phyloP scores from a whole-genome alignment of 2,888 invertebrate species.

The Caenorhabditis zanzibari region DNA sequence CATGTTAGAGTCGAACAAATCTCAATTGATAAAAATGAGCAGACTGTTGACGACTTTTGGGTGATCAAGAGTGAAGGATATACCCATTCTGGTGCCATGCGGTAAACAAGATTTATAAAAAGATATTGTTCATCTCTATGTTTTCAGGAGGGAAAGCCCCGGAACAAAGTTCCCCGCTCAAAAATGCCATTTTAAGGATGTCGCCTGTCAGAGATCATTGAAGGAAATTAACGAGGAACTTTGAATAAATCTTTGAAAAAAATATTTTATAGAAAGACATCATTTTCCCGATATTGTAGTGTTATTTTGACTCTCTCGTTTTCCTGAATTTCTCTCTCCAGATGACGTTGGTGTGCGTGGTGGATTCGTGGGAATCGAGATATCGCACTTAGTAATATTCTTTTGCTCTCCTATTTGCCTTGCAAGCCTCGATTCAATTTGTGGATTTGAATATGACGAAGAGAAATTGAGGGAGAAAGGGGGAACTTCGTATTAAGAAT shows the following conservation, averaged over 20 bases:
- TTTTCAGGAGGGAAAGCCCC: constrained; percentile 43
- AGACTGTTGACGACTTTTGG: constrained; percentile 84
- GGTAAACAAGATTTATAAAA: constrained; percentile 17
- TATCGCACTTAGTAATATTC: too few relatives aligned
- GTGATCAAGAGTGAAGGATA: constrained; percentile 76
- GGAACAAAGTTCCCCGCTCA: constrained; percentile 58
- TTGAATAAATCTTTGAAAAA: constrained; percentile 37
- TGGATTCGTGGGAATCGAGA: constrained; percentile 15
- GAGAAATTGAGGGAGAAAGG: not conserved
- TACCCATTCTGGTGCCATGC: constrained; percentile 49
- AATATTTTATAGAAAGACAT: not conserved
- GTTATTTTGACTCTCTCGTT: not conserved
- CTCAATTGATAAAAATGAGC: constrained; percentile 84
- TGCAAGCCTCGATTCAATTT: constrained; percentile 2
- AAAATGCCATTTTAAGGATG: constrained; percentile 65
- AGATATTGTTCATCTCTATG: not conserved
- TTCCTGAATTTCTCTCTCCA: not conserved
- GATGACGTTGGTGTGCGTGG: constrained; percentile 24
- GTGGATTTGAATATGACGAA: not conserved
- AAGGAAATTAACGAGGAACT: constrained; percentile 67
- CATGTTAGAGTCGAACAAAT: constrained; percentile 94
- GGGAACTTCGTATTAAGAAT: not conserved
- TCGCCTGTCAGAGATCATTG: constrained; percentile 65
- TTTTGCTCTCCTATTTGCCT: too few relatives aligned
- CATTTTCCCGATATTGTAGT: not conserved